These are phyloP conservation scores for Aricia agestis DNA, from an alignment of 1,140 invertebrate genomes.

Conservation along the genomic window DNA sequence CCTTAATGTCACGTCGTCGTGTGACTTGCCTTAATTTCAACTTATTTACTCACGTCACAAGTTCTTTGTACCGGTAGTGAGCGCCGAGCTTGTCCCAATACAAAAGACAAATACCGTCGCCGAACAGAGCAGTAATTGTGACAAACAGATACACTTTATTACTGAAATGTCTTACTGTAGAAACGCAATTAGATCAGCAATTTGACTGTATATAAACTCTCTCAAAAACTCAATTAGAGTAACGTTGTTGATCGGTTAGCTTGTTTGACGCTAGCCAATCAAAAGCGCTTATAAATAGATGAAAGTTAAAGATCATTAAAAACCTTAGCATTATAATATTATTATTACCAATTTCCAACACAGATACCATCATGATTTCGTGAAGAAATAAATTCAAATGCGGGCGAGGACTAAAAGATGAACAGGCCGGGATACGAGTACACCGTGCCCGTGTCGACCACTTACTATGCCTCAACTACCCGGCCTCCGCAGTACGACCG, in stretches of 20 bases:
- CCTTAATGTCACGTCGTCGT: neutral
- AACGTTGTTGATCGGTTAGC: too few relatives aligned
- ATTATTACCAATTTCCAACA: neutral
- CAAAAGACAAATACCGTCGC: constrained; percentile 64
- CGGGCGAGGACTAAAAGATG: constrained; percentile 63
- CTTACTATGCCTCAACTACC: constrained; percentile 61
- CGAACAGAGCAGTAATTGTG: constrained; percentile 63
- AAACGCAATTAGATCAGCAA: neutral
- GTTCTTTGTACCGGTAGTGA: constrained; percentile 50
- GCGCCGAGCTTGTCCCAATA: constrained; percentile 47
- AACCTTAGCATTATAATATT: too few relatives aligned
- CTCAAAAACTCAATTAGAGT: neutral
- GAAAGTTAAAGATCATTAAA: neutral
- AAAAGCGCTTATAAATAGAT: neutral
- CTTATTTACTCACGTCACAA: constrained; percentile 56
- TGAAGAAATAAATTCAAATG: constrained; percentile 57
- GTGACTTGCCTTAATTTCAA: constrained; percentile 47
- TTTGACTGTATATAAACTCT: neutral
- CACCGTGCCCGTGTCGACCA: constrained; percentile 62
- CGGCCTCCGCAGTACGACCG: constrained; percentile 67
- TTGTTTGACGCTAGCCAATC: too few relatives aligned
- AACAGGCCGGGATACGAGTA: constrained; percentile 72
- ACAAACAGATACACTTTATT: constrained; percentile 62
- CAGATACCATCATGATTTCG: constrained; percentile 44
- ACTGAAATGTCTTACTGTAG: constrained; percentile 29